Percentiles rank a stretch among this genome's conserved stretches.
These are phyloP conservation scores for Petrolisthes manimaculis DNA, from an alignment of 2,888 invertebrate genomes.

Conservation along the genomic window DNA sequence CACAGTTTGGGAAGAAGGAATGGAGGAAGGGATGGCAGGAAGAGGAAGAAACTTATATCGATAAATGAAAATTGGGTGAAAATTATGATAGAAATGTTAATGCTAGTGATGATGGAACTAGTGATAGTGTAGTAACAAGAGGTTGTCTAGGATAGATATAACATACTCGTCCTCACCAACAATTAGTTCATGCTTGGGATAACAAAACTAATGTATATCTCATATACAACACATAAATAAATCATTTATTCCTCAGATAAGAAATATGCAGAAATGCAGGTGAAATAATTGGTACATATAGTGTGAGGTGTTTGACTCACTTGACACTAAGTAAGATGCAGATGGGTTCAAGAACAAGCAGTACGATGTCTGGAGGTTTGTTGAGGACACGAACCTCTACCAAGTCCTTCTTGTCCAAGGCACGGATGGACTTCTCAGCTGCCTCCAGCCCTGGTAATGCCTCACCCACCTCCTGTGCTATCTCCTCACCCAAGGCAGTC, in stretches of 20 bases:
- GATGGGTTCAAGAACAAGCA: constrained; percentile 92
- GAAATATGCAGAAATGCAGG: not conserved
- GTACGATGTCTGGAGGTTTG: constrained; percentile 87
- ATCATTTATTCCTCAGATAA: not conserved
- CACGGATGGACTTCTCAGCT: constrained; percentile 85
- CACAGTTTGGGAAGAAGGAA: not conserved
- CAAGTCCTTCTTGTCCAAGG: constrained; percentile 90
- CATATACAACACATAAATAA: not conserved
- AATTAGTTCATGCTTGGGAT: not conserved
- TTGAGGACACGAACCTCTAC: constrained; percentile 90
- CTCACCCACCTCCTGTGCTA: constrained; percentile 68
- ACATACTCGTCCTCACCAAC: too few species aligned
- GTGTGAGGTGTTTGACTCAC: constrained; percentile 12
- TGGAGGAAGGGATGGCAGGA: constrained; percentile 7
- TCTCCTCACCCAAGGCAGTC: constrained; percentile 47
- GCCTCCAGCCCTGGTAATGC: constrained; percentile 89
- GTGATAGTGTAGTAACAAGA: not conserved
- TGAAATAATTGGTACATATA: not conserved
- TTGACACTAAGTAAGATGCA: constrained; percentile 86
- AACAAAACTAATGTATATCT: not conserved
- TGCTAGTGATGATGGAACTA: not conserved
- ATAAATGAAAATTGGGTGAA: not conserved
- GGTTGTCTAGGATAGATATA: too few species aligned
- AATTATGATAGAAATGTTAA: not conserved
- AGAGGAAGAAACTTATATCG: not conserved